Evolutionary conservation across 2,113 vertebrate genomes (phyloP).

Genomic region (Abramis brama): DNA sequence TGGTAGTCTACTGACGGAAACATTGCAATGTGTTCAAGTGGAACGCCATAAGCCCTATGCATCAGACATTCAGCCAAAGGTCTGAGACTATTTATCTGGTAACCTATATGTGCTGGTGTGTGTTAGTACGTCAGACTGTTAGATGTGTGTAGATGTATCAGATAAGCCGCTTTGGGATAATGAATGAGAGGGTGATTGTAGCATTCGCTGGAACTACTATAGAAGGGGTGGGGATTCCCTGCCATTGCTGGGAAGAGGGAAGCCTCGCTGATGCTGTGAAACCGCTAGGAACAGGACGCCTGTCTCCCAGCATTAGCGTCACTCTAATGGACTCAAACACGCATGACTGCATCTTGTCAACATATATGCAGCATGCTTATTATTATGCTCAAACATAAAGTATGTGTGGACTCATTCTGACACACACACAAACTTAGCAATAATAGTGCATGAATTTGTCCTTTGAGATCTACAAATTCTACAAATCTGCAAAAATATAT

Average conservation of each 20-base stretch:
- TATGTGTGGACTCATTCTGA: neutral
- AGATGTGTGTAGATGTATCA: slow-evolving; percentile 28
- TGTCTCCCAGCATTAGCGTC: slow-evolving; percentile 48
- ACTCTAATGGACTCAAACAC: slow-evolving; percentile 50
- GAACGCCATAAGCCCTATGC: no score
- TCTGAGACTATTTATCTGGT: neutral
- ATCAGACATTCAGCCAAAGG: no score
- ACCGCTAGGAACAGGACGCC: slow-evolving; percentile 19
- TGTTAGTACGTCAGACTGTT: neutral
- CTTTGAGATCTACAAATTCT: neutral
- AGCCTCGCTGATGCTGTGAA: slow-evolving; percentile 29
- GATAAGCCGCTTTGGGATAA: slow-evolving; percentile 59
- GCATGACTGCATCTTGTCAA: slow-evolving; percentile 45
- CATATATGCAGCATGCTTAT: slow-evolving; percentile 41
- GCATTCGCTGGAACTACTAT: neutral
- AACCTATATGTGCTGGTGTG: neutral
- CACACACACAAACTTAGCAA: neutral
- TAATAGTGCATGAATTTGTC: neutral
- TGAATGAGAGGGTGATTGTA: slow-evolving; percentile 51
- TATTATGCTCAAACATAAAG: neutral
- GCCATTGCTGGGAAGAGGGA: slow-evolving; percentile 15
- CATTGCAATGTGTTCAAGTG: no score
- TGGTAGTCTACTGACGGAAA: no score
- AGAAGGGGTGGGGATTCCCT: slow-evolving; percentile 37
- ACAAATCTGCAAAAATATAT: no score